Percentiles rank a stretch among this genome's conserved stretches.
Evolutionary conservation across 2,888 invertebrate species (phyloP).

Genomic region (Drosophila birchii): DNA sequence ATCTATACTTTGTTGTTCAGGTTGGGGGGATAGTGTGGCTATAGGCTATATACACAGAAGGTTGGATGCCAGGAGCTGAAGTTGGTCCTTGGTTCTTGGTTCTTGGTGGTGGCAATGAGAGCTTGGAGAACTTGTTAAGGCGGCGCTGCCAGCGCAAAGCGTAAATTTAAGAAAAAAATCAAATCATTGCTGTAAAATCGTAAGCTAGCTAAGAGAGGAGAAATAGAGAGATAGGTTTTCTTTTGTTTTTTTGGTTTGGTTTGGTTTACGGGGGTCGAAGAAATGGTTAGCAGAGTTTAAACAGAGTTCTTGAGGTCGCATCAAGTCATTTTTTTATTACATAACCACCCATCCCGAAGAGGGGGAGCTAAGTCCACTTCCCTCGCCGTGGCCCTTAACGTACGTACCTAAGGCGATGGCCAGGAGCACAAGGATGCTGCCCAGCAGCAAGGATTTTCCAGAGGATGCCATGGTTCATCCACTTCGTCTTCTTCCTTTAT

Average conservation of each 20-base stretch:
- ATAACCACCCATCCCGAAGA: conserved; percentile 51
- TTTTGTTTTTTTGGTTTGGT: conserved; percentile 21
- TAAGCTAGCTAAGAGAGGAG: conserved; percentile 44
- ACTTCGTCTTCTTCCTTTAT: conserved; percentile 1
- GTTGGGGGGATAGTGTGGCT: conserved; percentile 36
- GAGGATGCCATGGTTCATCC: conserved; percentile 53
- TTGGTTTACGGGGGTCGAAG: conserved; percentile 26
- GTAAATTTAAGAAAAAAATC: conserved; percentile 83
- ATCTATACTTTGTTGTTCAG: conserved; percentile 33
- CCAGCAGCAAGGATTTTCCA: conserved; percentile 49
- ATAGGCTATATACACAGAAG: conserved; percentile 39
- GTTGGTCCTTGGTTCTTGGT: conserved; percentile 35
- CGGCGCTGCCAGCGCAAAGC: conserved; percentile 75
- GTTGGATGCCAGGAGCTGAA: conserved; percentile 32
- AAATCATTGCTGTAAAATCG: conserved; percentile 80
- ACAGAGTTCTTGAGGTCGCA: conserved; percentile 20
- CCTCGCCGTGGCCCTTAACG: conserved; percentile 25
- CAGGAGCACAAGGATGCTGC: conserved; percentile 65
- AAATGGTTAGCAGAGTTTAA: conserved; percentile 38
- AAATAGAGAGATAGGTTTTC: conserved; percentile 40
- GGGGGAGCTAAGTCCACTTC: conserved; percentile 20
- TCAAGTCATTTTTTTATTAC: conserved; percentile 43
- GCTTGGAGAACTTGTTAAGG: conserved; percentile 81
- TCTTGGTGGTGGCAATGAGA: conserved; percentile 49
- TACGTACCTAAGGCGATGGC: conserved; percentile 72